Conservation (phyloP, 2,797 vertebrate species). For the Labeo calbasu region DNA sequence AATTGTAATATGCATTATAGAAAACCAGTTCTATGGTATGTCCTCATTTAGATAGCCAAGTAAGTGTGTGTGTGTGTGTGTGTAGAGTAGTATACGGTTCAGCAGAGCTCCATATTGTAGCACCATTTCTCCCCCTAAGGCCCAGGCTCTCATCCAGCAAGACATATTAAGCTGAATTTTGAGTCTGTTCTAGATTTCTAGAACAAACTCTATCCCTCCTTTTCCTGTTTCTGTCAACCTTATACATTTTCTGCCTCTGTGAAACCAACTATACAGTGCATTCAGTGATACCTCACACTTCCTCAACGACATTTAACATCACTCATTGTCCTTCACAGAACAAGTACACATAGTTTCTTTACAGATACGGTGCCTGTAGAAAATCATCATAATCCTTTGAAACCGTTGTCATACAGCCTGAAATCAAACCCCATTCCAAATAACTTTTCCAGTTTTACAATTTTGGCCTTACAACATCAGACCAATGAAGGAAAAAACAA, state of each 20-base stretch:
- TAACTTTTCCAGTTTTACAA: too few species aligned
- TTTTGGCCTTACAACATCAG: too few species aligned
- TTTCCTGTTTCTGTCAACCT: background rate
- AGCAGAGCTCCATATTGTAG: slow-evolving; percentile 21
- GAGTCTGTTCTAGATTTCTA: slow-evolving; percentile 19
- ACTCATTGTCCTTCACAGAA: background rate
- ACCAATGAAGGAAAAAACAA: too few species aligned
- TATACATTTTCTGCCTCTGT: background rate
- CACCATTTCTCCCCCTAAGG: background rate
- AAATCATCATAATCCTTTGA: too few species aligned
- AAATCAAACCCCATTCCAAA: too few species aligned
- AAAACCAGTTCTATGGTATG: background rate
- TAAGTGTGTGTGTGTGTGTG: background rate
- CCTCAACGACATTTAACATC: background rate
- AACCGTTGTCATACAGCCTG: too few species aligned
- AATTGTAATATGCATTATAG: background rate
- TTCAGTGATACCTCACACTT: background rate
- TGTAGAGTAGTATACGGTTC: background rate
- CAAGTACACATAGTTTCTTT: background rate
- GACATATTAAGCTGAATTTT: slow-evolving; percentile 1
- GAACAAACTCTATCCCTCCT: background rate
- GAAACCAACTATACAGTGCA: slow-evolving; percentile 1
- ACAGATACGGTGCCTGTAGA: background rate
- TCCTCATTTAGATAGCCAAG: background rate
- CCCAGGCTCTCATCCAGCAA: slow-evolving; percentile 2